phyloP scores from a whole-genome alignment of 2,888 invertebrate species.

The Parapristionchus giblindavisi region DNA sequence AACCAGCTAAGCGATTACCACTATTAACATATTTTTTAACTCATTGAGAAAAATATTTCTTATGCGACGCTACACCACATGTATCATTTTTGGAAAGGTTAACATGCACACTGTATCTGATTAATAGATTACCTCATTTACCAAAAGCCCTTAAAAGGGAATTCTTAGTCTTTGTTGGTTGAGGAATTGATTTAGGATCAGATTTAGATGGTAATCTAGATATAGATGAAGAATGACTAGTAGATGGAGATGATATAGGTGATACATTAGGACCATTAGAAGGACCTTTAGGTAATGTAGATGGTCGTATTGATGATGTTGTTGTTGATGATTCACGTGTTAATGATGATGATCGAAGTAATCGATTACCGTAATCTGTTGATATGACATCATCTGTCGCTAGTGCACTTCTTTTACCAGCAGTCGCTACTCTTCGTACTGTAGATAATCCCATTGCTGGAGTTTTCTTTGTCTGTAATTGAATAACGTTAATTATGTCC shows the following conservation, averaged over 20 bases:
- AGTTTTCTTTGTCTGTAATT: conserved; percentile 21
- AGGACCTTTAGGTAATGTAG: not conserved
- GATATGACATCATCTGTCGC: not conserved
- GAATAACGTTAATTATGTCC: not conserved
- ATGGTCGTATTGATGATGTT: not conserved
- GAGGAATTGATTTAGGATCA: not conserved
- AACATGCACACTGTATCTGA: too few relatives aligned
- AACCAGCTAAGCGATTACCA: too few relatives aligned
- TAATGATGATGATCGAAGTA: not conserved
- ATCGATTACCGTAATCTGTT: too few relatives aligned
- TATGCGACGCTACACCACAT: too few relatives aligned
- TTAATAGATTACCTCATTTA: too few relatives aligned
- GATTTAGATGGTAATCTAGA: not conserved
- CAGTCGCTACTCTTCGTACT: not conserved
- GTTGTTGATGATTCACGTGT: not conserved
- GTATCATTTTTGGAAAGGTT: not conserved
- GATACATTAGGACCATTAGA: conserved; percentile 24
- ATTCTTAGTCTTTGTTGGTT: not conserved
- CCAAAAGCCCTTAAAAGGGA: conserved; percentile 14
- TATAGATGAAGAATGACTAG: not conserved
- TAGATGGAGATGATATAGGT: not conserved
- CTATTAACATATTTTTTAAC: too few relatives aligned
- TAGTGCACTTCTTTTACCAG: not conserved
- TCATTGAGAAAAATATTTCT: too few relatives aligned
- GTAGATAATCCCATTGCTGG: conserved; percentile 21